Conservation (phyloP, 2,113 vertebrate species). For the Xiphias gladius region DNA sequence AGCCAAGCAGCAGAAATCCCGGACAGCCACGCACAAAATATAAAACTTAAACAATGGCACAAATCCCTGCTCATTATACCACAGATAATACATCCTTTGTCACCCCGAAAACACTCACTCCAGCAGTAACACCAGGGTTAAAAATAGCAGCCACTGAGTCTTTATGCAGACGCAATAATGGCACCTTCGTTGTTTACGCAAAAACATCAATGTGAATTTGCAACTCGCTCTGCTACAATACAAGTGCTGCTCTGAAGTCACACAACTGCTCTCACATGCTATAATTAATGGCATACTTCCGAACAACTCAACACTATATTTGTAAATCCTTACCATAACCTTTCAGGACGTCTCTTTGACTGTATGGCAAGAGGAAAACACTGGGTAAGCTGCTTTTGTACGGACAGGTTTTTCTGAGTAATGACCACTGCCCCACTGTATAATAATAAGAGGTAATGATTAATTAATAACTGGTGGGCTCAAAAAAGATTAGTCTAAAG, state of each 20-base stretch:
- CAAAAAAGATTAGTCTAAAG: constrained; percentile 33
- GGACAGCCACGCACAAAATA: constrained; percentile 44
- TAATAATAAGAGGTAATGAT: constrained; percentile 30
- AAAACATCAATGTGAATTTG: constrained; percentile 48
- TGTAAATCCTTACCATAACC: constrained; percentile 28
- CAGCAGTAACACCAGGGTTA: constrained; percentile 37
- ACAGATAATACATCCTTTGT: constrained; percentile 58
- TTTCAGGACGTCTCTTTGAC: constrained; percentile 19
- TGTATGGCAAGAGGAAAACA: constrained; percentile 1
- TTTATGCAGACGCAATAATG: constrained; percentile 37
- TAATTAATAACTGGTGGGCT: constrained; percentile 53
- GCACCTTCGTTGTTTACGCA: constrained; percentile 42
- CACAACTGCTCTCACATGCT: constrained; percentile 24
- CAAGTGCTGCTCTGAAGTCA: constrained; percentile 47
- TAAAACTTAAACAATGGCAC: constrained; percentile 56
- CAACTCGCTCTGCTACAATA: constrained; percentile 31
- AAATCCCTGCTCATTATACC: constrained; percentile 42
- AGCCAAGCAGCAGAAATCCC: constrained; percentile 43
- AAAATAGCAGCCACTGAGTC: constrained; percentile 60
- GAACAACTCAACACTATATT: constrained; percentile 23
- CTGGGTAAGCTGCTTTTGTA: constrained; percentile 12
- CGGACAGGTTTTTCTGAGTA: constrained; percentile 12
- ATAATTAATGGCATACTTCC: constrained; percentile 36
- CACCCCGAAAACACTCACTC: constrained; percentile 35
- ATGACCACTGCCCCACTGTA: constrained; percentile 13